Evolutionary conservation across 2,888 invertebrate genomes (phyloP), one percentile per base, ranked within the genome.

Genomic region (Himalopsyche anomala): DNA sequence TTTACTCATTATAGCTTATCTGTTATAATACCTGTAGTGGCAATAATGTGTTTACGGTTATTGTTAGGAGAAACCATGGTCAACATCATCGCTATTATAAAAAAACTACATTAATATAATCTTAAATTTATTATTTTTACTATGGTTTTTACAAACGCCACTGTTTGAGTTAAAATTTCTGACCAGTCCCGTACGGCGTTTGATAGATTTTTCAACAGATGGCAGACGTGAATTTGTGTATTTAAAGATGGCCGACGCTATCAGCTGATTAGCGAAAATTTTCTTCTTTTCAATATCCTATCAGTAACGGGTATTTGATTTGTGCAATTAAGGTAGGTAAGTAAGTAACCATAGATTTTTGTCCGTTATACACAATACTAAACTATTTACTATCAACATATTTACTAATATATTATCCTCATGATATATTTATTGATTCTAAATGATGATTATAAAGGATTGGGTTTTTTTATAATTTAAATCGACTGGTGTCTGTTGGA

Each of bases 181-280:
- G 15, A 28, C 11, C 36, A 12, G 15, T 74, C 12, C 12, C 28
- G 12, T 74, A 36, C 36, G 74, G 36, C 38, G 36, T 38, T 74
- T 36, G 38, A 15, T 36, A 74, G 4, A 9, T 62, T 74, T 74
- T 28, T 38, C 74, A 74, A 74, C 74, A 74, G 28, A 74, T 74
- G 74, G 74, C 74, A 74, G 74, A 19, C 62, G 62, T 62, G 28
- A 19, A 28, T 11, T 19, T 62, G 51, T 51, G 51, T 6, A 62
- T 62, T 62, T 19, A 62, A 62, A 62, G 36, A 74, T 74, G 36
- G 74, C 15, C 38, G 36, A 36, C 5, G 36, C 12, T 3, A 74
- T 74, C 74, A 74, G 74, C 74, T 74, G 36, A 69, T 74, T 36
- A 4, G 36, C 74, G 36, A 74, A 74, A 9, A 74, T 74, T 74